Conservation (phyloP, 2,113 vertebrate genomes). For the Fulmarus glacialis region DNA sequence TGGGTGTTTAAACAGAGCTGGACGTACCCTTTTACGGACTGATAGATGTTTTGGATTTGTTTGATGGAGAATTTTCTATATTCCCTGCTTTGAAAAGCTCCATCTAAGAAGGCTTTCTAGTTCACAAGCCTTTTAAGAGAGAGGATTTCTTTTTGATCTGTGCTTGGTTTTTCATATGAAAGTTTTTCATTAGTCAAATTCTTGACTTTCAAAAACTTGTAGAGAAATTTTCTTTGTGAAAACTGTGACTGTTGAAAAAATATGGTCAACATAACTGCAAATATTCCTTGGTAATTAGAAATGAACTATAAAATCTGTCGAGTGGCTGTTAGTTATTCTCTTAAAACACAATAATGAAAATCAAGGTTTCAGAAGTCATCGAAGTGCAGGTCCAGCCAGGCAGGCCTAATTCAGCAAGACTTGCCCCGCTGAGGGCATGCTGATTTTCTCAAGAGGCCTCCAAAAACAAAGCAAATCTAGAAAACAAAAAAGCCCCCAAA, state of each 20-base stretch:
- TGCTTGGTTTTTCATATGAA: background rate
- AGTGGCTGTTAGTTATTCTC: background rate
- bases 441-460: background rate
- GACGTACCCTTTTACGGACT: background rate
- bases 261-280: accelerated
- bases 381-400: background rate
- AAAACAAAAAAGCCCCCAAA: background rate
- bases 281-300: background rate
- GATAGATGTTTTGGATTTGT: slow-evolving; percentile 6
- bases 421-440: background rate
- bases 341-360: background rate
- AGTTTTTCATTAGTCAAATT: background rate
- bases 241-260: background rate
- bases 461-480: background rate
- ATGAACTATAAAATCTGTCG: background rate
- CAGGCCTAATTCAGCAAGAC: background rate
- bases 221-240: background rate
- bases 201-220: background rate
- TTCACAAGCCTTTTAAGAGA: background rate
- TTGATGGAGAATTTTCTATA: background rate
- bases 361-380: background rate
- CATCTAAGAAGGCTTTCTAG: background rate
- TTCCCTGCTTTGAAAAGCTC: background rate
- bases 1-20: background rate
- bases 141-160: background rate